Evolutionary conservation across 2,888 invertebrate species (phyloP), one percentile per base, ranked within the genome.

Genomic region (Aphrophora alni): DNA sequence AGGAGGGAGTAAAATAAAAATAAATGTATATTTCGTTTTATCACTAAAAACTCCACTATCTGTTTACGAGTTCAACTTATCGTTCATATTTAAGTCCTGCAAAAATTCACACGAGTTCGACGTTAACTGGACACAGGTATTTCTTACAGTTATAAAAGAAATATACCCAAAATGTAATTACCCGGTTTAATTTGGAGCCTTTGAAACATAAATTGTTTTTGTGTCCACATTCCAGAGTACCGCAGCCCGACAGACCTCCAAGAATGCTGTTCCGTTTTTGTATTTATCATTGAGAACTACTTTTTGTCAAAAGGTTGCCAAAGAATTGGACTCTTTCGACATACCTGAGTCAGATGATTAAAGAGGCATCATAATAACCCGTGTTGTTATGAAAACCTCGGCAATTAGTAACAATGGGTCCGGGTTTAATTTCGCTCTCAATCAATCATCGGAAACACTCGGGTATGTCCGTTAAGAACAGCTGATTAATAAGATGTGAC

Each of bases 131-230:
- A n/a, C n/a, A n/a, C n/a, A n/a, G n/a, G n/a, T n/a, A n/a, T n/a
- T n/a, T n/a, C n/a, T n/a, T n/a, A n/a, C n/a, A n/a, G n/a, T n/a
- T n/a, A n/a, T 5, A n/a, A 59, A 59, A 59, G 59, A 59, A 59
- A 59, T 59, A 44, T 44, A 44, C 44, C 59, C 59, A 59, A 59
- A 59, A 59, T 21, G 59, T 59, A 59, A 59, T 59, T 59, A 59
- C 21, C 21, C 59, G 59, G 1, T 59, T 12, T 59, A 59, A 59
- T 59, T 59, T 59, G 59, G 59, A 59, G 1, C 59, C 21, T 59
- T 59, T 59, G 1, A 3, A 59, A 59, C 59, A 21, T 59, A 59
- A 59, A 59, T 21, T 59, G 59, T 59, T 59, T 59, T 59, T 59
- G 59, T 14, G 59, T 21, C 59, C 3, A 21, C 59, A 59, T 59